Percentiles rank a stretch among this genome's conserved stretches.
These are phyloP conservation scores for Centropyge bicolor DNA, from an alignment of 2,797 vertebrate genomes.

Conservation along the genomic window DNA sequence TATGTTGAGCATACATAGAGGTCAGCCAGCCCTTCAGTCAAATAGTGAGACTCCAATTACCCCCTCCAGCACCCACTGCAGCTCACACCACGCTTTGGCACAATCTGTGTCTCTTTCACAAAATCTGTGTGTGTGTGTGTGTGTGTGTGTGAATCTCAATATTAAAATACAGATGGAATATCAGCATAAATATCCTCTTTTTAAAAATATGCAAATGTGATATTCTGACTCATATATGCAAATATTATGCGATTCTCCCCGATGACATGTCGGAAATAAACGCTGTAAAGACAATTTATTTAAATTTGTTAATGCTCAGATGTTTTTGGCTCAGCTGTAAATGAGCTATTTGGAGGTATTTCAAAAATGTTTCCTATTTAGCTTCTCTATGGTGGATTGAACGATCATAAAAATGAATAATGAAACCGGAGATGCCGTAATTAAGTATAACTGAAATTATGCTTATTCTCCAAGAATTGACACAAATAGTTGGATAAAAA, in stretches of 20 bases:
- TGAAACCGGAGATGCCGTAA: slow-evolving; percentile 3
- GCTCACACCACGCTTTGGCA: slow-evolving; percentile 13
- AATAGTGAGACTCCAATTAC: slow-evolving; percentile 43
- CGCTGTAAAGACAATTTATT: slow-evolving; percentile 50
- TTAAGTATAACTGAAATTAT: neutral
- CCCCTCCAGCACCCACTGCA: slow-evolving; percentile 4
- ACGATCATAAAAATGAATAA: neutral
- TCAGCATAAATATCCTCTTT: slow-evolving; percentile 40
- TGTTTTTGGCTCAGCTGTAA: slow-evolving; percentile 52
- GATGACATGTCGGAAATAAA: slow-evolving; percentile 56
- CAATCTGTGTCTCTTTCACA: slow-evolving; percentile 6
- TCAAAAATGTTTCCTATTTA: slow-evolving; percentile 22
- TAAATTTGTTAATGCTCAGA: slow-evolving; percentile 55
- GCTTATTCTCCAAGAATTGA: neutral
- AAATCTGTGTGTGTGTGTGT: slow-evolving; percentile 6
- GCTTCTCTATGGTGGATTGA: slow-evolving; percentile 2
- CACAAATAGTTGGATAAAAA: neutral
- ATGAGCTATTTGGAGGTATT: slow-evolving; percentile 51
- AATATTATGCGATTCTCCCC: slow-evolving; percentile 52
- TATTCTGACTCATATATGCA: slow-evolving; percentile 58
- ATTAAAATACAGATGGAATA: slow-evolving; percentile 44
- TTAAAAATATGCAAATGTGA: slow-evolving; percentile 29
- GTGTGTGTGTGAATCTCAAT: slow-evolving; percentile 6
- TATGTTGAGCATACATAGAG: slow-evolving; percentile 66
- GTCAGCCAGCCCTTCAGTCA: slow-evolving; percentile 59